These are phyloP conservation scores for Caloenas nicobarica DNA, from an alignment of 2,113 vertebrate genomes.

Conservation along the genomic window DNA sequence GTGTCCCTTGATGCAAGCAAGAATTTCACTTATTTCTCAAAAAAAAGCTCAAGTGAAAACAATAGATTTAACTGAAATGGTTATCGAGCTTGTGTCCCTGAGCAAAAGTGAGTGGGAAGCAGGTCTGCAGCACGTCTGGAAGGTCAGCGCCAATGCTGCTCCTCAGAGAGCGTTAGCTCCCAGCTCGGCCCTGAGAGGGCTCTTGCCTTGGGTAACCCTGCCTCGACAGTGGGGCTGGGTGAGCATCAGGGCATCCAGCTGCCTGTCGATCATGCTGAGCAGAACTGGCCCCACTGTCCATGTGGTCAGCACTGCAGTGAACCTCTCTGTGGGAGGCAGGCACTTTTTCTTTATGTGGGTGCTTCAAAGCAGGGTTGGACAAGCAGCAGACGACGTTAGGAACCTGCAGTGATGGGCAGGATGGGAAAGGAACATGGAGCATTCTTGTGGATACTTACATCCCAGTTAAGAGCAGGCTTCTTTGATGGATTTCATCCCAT, in stretches of 20 bases:
- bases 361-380: not conserved
- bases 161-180: not conserved
- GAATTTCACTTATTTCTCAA: not conserved
- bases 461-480: not conserved
- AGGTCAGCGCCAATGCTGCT: not conserved
- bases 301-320: accelerated
- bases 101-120: not conserved
- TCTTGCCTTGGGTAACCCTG: not conserved
- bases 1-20: not conserved
- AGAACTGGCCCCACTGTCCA: not conserved
- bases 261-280: accelerated
- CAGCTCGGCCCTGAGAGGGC: not conserved
- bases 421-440: not conserved
- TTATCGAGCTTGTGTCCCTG: not conserved
- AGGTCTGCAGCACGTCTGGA: not conserved
- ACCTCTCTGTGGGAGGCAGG: not conserved
- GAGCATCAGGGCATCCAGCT: accelerated
- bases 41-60: not conserved
- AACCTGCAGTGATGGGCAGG: not conserved
- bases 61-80: not conserved
- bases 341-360: not conserved
- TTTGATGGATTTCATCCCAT: not conserved
- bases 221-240: not conserved
- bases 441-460: not conserved
- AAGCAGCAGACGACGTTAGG: not conserved